Evolutionary conservation across 2,888 invertebrate species (phyloP).

Genomic region (Plagiodera versicolora): DNA sequence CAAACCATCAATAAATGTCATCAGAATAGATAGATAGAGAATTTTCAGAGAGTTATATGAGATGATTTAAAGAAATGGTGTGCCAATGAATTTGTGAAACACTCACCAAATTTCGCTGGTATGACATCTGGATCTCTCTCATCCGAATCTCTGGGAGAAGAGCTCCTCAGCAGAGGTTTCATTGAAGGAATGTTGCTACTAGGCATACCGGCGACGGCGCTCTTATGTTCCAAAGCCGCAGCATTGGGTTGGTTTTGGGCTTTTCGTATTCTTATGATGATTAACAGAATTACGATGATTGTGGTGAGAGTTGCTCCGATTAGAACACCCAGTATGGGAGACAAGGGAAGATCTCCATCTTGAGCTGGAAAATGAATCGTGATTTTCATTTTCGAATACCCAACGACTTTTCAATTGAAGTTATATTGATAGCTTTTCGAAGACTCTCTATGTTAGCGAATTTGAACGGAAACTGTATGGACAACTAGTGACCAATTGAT

Average conservation of each 20-base stretch:
- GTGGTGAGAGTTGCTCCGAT: slow-evolving; percentile 60
- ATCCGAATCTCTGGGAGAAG: slow-evolving; percentile 55
- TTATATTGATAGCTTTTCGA: no score
- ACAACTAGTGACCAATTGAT: no score
- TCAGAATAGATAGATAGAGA: no score
- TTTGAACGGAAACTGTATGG: no score
- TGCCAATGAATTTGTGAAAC: background rate
- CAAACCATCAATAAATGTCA: no score
- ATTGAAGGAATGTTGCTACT: slow-evolving; percentile 49
- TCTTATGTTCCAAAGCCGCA: slow-evolving; percentile 53
- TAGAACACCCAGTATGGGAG: slow-evolving; percentile 60
- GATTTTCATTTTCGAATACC: no score
- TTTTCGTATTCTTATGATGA: slow-evolving; percentile 57
- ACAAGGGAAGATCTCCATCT: slow-evolving; percentile 59
- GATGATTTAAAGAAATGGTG: no score
- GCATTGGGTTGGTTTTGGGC: slow-evolving; percentile 45
- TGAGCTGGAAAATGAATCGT: slow-evolving; percentile 58
- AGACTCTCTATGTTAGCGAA: no score
- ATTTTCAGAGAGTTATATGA: no score
- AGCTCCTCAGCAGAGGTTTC: slow-evolving; percentile 51
- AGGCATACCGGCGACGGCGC: slow-evolving; percentile 43
- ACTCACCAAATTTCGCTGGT: slow-evolving; percentile 63
- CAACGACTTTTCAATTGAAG: no score
- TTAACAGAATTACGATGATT: slow-evolving; percentile 57
- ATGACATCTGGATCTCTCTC: slow-evolving; percentile 75